phyloP scores from a whole-genome alignment of 2,797 vertebrate species.

The Nannoperca obscura region DNA sequence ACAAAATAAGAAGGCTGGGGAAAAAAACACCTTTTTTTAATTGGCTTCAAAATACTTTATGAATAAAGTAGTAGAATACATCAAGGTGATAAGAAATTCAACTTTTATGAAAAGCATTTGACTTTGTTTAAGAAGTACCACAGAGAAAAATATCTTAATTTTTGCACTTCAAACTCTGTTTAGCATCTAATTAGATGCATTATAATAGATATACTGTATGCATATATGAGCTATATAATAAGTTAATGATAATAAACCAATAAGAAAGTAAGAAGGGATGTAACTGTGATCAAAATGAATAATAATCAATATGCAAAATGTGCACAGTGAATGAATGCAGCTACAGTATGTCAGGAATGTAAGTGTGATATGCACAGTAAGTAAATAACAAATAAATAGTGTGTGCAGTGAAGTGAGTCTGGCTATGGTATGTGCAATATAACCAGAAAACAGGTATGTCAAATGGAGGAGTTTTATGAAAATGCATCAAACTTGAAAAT shows the following conservation, averaged over 20 bases:
- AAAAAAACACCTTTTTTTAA: conserved; percentile 37
- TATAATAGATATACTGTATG: neutral
- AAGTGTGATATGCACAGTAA: neutral
- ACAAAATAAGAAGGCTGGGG: conserved; percentile 50
- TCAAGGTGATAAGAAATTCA: conserved; percentile 19
- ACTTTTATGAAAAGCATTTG: conserved; percentile 9
- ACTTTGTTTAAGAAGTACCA: neutral
- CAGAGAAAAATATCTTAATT: neutral
- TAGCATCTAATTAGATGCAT: neutral
- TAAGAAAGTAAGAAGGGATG: neutral
- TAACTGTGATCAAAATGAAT: neutral
- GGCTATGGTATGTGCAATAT: neutral
- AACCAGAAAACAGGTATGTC: neutral
- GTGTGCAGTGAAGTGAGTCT: neutral
- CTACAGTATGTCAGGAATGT: neutral
- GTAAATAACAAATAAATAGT: neutral
- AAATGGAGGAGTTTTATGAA: neutral
- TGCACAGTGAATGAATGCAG: neutral
- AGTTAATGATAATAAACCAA: too few relatives aligned
- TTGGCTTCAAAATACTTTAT: conserved; percentile 14
- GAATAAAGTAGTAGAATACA: conserved; percentile 35
- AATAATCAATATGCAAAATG: neutral
- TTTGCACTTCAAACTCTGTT: neutral
- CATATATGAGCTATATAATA: too few relatives aligned
- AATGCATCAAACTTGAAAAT: conserved; percentile 14